phyloP scores from a whole-genome alignment of 2,797 vertebrate species.

The Alcedo atthis region DNA sequence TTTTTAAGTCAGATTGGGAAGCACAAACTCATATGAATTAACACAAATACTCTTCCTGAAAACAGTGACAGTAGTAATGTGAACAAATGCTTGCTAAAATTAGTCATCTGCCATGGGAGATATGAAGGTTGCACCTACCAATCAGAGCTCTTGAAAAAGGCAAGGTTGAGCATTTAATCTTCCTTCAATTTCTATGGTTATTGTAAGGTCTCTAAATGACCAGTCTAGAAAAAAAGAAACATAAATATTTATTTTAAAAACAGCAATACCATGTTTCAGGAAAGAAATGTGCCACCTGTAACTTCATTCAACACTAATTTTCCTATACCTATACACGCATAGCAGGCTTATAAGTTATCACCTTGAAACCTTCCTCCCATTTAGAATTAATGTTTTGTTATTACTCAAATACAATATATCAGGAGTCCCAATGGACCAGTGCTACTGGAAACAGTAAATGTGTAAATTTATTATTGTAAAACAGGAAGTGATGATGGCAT shows the following conservation, averaged over 20 bases:
- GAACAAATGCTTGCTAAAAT: constrained; percentile 6
- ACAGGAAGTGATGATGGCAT: background rate
- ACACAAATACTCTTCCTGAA: background rate
- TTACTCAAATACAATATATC: background rate
- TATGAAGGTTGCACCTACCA: background rate
- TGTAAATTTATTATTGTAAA: background rate
- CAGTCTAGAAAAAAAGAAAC: background rate
- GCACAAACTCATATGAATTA: background rate
- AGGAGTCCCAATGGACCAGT: background rate
- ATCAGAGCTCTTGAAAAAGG: background rate
- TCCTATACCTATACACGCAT: background rate
- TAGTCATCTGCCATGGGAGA: background rate
- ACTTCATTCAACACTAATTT: background rate
- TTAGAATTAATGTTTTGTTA: background rate
- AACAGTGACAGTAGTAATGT: background rate
- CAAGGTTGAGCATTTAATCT: background rate
- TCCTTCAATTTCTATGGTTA: constrained; percentile 5
- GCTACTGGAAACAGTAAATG: background rate
- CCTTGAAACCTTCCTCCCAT: background rate
- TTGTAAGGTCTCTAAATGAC: constrained; percentile 17
- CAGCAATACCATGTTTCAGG: background rate
- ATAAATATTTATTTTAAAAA: background rate
- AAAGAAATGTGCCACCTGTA: background rate
- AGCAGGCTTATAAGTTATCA: background rate
- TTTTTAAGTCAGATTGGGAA: background rate